Evolutionary conservation across 1,140 invertebrate genomes (phyloP).

Genomic region (Camponotus vicinus): DNA sequence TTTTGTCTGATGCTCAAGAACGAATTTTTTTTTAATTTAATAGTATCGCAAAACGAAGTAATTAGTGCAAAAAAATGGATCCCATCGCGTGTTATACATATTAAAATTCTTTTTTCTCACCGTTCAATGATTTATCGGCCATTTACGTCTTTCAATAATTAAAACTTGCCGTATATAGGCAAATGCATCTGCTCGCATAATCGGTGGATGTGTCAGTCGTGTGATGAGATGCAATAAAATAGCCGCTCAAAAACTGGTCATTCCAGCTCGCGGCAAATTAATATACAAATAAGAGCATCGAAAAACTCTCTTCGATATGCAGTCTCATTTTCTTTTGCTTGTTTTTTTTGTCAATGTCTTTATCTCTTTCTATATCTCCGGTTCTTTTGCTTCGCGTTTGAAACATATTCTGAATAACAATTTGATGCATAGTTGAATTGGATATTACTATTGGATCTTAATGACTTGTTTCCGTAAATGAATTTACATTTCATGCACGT

Average conservation of each 20-base stretch:
- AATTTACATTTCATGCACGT: slow-evolving; percentile 45
- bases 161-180: slow-evolving; percentile 17
- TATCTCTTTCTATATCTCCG: background rate
- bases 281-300: slow-evolving; percentile 73
- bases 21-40: background rate
- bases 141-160: slow-evolving; percentile 9
- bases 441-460: slow-evolving; percentile 59
- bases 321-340: slow-evolving; percentile 55
- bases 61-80: background rate
- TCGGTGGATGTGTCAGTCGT: slow-evolving; percentile 61
- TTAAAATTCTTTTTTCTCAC: slow-evolving; percentile 14
- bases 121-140: background rate
- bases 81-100: background rate
- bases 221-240: slow-evolving; percentile 49
- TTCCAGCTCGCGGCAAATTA: slow-evolving; percentile 70
- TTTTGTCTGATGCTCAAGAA: slow-evolving; percentile 8
- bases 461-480: slow-evolving; percentile 61
- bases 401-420: slow-evolving; percentile 65
- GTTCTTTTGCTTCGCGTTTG: background rate
- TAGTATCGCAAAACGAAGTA: slow-evolving; percentile 15
- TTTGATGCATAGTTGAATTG: slow-evolving; percentile 62
- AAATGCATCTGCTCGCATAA: slow-evolving; percentile 52
- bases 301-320: slow-evolving; percentile 63
- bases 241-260: slow-evolving; percentile 69
- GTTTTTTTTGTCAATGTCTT: slow-evolving; percentile 10